A percentile compares a stretch with the other conserved stretches of the same genome.
Evolutionary conservation across 1,140 invertebrate species (phyloP).

Genomic region (Coelopa frigida): DNA sequence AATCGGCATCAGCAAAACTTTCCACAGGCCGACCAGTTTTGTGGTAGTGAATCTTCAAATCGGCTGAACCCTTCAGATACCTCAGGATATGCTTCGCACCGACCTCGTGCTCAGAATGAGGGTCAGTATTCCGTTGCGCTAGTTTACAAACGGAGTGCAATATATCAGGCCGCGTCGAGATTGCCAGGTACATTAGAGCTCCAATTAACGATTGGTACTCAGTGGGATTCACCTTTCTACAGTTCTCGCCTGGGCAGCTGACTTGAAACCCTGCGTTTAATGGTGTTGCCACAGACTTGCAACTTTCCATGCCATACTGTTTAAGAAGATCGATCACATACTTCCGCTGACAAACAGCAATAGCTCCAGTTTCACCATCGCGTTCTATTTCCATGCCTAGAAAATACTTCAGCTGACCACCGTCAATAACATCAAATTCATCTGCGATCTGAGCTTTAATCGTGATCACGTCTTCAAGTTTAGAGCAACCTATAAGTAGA

Average conservation of each 20-base stretch:
- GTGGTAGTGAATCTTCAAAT: conserved; percentile 9
- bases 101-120: conserved; percentile 21
- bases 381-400: conserved; percentile 31
- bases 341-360: conserved; percentile 25
- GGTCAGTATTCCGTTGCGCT: conserved; percentile 27
- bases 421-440: conserved; percentile 27
- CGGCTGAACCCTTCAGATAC: conserved; percentile 8
- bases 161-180: conserved; percentile 41
- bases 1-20: conserved; percentile 25
- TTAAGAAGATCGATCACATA: conserved; percentile 38
- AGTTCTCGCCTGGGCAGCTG: conserved; percentile 3
- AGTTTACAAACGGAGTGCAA: conserved; percentile 32
- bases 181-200: conserved; percentile 36
- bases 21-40: conserved; percentile 4
- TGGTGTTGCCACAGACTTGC: conserved; percentile 32
- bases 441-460: conserved; percentile 4
- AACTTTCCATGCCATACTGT: conserved; percentile 37
- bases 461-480: background rate
- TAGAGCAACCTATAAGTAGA: conserved; percentile 1
- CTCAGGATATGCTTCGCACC: conserved; percentile 13
- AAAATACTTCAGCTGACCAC: conserved; percentile 21
- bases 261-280: conserved; percentile 21
- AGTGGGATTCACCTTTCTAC: conserved; percentile 7
- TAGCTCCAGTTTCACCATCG: conserved; percentile 9
- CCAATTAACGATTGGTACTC: conserved; percentile 25